A percentile compares a stretch with the other conserved stretches of the same genome.
These are phyloP conservation scores for Choloepus didactylus DNA, from an alignment of 2,797 vertebrate genomes.

Conservation along the genomic window DNA sequence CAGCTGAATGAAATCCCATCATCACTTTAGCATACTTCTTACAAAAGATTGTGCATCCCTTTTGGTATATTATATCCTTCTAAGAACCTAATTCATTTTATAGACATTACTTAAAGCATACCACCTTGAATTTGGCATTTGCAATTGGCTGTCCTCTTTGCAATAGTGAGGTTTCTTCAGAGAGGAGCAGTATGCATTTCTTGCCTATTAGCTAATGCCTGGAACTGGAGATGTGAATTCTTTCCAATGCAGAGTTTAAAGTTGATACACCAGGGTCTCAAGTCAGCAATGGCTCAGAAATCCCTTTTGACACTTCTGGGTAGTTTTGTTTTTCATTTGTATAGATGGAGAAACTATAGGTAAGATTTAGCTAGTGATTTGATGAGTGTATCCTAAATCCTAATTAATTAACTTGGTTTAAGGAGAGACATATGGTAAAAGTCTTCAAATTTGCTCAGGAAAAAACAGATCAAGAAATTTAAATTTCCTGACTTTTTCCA, in stretches of 20 bases:
- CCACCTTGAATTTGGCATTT: slow-evolving; percentile 1
- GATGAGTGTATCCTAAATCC: not conserved
- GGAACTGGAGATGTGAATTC: not conserved
- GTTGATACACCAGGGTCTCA: not conserved
- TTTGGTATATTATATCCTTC: not conserved
- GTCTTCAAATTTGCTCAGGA: not conserved
- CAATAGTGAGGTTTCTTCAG: not conserved
- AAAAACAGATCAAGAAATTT: slow-evolving; percentile 58
- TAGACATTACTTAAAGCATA: not conserved
- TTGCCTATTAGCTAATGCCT: not conserved
- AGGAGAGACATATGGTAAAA: slow-evolving; percentile 3
- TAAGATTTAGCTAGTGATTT: slow-evolving; percentile 28
- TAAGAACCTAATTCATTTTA: slow-evolving; percentile 34
- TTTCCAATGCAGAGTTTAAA: not conserved
- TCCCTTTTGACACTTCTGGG: not conserved
- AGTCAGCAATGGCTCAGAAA: not conserved
- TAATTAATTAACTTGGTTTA: slow-evolving; percentile 50
- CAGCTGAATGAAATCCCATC: slow-evolving; percentile 44
- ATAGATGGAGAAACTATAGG: not conserved
- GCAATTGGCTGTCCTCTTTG: not conserved
- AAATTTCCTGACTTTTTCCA: slow-evolving; percentile 61
- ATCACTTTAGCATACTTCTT: not conserved
- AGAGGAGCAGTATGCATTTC: not conserved
- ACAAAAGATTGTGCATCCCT: not conserved
- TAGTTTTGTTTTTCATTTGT: slow-evolving; percentile 56